phyloP scores from a whole-genome alignment of 2,888 invertebrate species.

The Adela reaumurella region DNA sequence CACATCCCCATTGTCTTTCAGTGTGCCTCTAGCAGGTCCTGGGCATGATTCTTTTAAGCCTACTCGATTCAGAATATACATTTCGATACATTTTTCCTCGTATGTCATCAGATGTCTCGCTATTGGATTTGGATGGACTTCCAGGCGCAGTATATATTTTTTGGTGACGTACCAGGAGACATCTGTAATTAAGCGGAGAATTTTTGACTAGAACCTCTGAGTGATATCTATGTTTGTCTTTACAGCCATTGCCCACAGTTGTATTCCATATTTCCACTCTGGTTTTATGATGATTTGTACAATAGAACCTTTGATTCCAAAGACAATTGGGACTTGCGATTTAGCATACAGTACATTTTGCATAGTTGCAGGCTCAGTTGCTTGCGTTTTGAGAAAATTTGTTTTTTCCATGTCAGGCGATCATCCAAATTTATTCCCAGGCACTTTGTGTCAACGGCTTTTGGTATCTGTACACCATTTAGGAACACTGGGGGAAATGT shows the following conservation, averaged over 20 bases:
- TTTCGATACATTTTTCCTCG: too few species aligned
- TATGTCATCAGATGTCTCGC: too few species aligned
- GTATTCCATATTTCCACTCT: not conserved
- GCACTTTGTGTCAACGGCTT: too few species aligned
- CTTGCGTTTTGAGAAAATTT: not conserved
- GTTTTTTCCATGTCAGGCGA: not conserved
- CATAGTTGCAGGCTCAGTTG: not conserved
- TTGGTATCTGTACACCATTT: too few species aligned
- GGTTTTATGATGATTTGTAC: not conserved
- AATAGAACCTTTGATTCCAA: not conserved
- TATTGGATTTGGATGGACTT: too few species aligned
- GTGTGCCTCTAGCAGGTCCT: too few species aligned
- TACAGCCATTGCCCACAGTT: not conserved
- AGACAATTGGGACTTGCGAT: not conserved
- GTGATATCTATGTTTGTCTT: not conserved
- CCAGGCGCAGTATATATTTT: too few species aligned
- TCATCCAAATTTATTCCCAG: too few species aligned
- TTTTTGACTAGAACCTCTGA: not conserved
- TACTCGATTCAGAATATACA: too few species aligned
- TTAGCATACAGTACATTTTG: not conserved
- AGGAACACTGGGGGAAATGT: too few species aligned
- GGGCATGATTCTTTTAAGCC: too few species aligned
- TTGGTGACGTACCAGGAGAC: not conserved
- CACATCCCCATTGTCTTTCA: too few species aligned
- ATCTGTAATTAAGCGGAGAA: not conserved